phyloP scores from a whole-genome alignment of 2,888 invertebrate genomes.

The Andrena marginata region DNA sequence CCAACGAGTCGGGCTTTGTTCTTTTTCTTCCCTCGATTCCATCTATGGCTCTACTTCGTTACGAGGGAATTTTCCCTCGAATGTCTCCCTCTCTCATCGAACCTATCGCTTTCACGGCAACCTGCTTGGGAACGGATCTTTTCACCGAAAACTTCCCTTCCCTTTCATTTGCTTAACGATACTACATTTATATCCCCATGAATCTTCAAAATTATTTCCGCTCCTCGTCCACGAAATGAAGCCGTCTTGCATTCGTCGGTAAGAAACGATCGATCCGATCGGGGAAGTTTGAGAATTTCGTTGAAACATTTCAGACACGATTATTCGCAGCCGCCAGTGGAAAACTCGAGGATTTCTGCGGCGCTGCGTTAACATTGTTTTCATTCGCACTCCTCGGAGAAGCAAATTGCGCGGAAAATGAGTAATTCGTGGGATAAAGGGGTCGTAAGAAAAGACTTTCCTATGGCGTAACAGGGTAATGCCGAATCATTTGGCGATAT shows the following conservation, averaged over 20 bases:
- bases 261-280: background rate
- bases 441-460: conserved; percentile 1
- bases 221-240: background rate
- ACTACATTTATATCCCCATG: background rate
- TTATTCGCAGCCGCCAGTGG: background rate
- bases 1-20: conserved; percentile 6
- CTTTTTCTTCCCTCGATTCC: conserved; percentile 9
- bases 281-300: background rate
- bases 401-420: conserved; percentile 54
- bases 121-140: background rate
- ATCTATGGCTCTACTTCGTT: conserved; percentile 1
- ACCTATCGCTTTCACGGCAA: background rate
- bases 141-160: background rate
- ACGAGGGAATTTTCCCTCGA: conserved; percentile 1
- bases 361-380: conserved; percentile 5
- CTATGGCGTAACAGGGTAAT: background rate
- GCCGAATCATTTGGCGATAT: background rate
- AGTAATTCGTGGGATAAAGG: conserved; percentile 50
- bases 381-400: conserved; percentile 7
- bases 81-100: background rate
- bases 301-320: conserved; percentile 1
- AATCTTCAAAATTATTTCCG: background rate
- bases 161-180: conserved; percentile 3
- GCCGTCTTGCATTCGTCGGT: background rate
- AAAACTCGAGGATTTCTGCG: background rate